Evolutionary conservation across 2,113 vertebrate genomes (phyloP).

Genomic region (Cavia aperea): DNA sequence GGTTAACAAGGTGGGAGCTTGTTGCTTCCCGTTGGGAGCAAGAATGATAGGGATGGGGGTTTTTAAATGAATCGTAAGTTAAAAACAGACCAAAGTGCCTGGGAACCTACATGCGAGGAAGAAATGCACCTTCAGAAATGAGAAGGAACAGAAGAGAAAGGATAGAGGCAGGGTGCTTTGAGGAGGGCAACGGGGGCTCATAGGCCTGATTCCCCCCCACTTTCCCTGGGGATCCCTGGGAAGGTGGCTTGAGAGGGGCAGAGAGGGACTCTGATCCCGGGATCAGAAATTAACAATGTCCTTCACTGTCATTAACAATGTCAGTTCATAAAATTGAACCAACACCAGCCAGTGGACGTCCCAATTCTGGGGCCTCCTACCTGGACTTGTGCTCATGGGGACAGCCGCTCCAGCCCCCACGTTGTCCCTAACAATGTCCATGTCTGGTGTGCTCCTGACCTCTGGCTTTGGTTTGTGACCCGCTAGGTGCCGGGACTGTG

Average conservation of each 20-base stretch:
- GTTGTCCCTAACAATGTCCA: neutral
- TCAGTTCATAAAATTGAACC: constrained; percentile 42
- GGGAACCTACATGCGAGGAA: rapidly evolving
- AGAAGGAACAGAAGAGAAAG: no score
- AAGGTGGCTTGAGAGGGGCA: constrained; percentile 59
- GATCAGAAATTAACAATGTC: constrained; percentile 75
- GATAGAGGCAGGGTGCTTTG: no score
- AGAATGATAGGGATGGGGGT: neutral
- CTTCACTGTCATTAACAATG: constrained; percentile 38
- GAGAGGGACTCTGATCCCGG: constrained; percentile 68
- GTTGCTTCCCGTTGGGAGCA: neutral
- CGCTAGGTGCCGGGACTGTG: rapidly evolving
- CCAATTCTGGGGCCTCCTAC: neutral
- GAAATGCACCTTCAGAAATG: neutral
- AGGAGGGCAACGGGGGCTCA: neutral
- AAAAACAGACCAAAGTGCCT: neutral
- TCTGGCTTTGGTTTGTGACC: neutral
- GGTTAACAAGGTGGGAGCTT: rapidly evolving
- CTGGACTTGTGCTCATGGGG: neutral
- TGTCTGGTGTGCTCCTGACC: neutral
- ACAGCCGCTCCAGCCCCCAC: neutral
- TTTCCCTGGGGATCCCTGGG: neutral
- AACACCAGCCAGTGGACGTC: neutral
- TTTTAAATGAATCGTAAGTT: neutral
- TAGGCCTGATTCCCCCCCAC: no score